Evolutionary conservation across 2,797 vertebrate genomes (phyloP), one percentile per base, ranked within the genome.

Genomic region (Sphenodon punctatus): DNA sequence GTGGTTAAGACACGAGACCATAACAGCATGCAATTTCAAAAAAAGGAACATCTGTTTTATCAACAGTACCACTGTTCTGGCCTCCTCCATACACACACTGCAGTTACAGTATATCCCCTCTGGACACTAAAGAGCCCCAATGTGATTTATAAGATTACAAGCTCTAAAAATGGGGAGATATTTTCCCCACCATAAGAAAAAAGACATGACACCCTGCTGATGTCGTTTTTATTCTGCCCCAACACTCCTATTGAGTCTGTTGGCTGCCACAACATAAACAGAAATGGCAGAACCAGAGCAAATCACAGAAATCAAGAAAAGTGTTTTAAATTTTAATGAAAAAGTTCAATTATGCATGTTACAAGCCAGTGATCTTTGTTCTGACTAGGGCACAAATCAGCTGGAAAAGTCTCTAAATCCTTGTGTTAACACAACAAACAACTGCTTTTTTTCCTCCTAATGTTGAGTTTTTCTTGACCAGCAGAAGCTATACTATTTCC

Each of bases 1-100:
- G 63, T 56, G 58, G 76, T 90, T 90, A 89, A 89, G 71, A 79
- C 41, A 65, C 25, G 59, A 84, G 63, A 85, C 58, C 63, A 32
- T 69, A 81, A 82, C 32, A 16, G 27, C 66, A 36, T 8, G 64
- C 39, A 74, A 73, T 71, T 80, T 80, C 69, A 90, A 76, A 67
- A 41, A 14, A 72, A 85, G 61, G 64, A 90, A 82, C 64, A 60
- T 36, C 38, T 79, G 79, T 59, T 59, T 56, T 41, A 53, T 15
- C 36, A 84, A 68, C 25, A 34, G 39, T 49, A 67, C 45, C 58
- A 46, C 75, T 69, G 34, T 46, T 58, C 3, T 2, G 63, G 6
- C 15, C 43, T 80, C 75, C 41, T 48, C 41, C 25, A 20, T 38
- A 41, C 59, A 73, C 38, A 39, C 27, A n/a, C 59, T 56, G 16